Percentiles rank a stretch among this genome's conserved stretches.
Evolutionary conservation across 2,797 vertebrate species (phyloP).

Genomic region (Peromyscus melanophrys): DNA sequence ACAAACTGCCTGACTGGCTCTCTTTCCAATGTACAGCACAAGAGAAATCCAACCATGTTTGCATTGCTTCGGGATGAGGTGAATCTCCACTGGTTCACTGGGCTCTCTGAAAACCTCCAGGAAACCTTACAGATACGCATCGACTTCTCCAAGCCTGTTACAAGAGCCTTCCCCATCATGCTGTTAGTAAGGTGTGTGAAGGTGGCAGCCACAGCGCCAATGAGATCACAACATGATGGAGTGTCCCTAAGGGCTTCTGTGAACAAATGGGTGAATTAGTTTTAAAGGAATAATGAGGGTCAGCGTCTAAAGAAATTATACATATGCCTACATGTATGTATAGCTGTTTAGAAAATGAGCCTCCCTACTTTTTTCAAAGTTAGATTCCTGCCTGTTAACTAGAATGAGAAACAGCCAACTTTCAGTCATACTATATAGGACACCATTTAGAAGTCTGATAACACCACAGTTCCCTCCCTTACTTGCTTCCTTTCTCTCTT

Average conservation of each 20-base stretch:
- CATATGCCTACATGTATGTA: neutral
- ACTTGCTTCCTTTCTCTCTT: neutral
- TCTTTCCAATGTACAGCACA: slow-evolving; percentile 68
- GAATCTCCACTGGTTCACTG: slow-evolving; percentile 91
- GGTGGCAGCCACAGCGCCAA: accelerated
- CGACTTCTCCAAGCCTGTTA: slow-evolving; percentile 82
- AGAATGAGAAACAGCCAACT: neutral
- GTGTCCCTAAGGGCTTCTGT: neutral
- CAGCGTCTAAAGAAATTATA: neutral
- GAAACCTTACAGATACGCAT: slow-evolving; percentile 90
- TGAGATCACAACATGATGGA: neutral
- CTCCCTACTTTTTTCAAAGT: neutral
- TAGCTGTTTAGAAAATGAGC: neutral
- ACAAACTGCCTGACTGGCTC: neutral
- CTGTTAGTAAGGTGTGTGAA: slow-evolving; percentile 91
- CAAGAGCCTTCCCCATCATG: slow-evolving; percentile 90
- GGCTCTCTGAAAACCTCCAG: slow-evolving; percentile 87
- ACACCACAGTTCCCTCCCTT: neutral
- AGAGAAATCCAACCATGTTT: slow-evolving; percentile 49
- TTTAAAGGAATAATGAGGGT: neutral
- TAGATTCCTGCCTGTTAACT: neutral
- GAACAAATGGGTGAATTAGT: neutral
- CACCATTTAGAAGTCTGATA: neutral
- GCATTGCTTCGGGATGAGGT: slow-evolving; percentile 84
- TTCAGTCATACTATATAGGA: neutral